Base-by-base conservation (phyloP, 30 jellyfish, hydroid and myxozoan genomes). In the Calvadosia cruxmelitensis region DNA sequence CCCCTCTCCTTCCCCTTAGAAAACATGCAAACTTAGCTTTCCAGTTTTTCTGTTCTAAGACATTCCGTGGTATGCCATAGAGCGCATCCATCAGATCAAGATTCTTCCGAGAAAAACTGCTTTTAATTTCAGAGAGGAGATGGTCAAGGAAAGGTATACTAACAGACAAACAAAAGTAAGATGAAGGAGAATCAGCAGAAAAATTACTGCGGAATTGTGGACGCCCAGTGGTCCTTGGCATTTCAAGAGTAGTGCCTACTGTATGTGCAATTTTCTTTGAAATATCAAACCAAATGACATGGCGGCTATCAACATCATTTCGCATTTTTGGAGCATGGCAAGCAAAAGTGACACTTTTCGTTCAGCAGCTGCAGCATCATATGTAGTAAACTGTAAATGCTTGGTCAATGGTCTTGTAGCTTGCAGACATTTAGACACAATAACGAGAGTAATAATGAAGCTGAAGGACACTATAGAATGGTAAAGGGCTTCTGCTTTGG, bases 321-420 rank as follows among this genome's bases (percentile, higher is more conserved):
- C 83, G 33, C 61, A 48, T 15, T 63, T 53, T 61, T 57, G 62
- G 27, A 69, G 34, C 64, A 50, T 63, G 30, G 78, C 32, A 49
- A 24, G 42, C 32, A 78, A 61, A 16, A 70, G 1, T 12, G 78
- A 27, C 2, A 69, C 69, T 32, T 2, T 70, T 35, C 63, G 52
- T 1, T 7, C 29, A 0, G 64, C 63, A 0, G 65, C 77, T 24
- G 30, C 3, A 3, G 33, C 20, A n/a, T 67, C 77, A 5, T 20
- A 20, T 0, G 70, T 29, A 0, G 76, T 3, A 2, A 70, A 25
- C 69, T 79, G 93, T 0, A 70, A 67, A 26, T 79, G 74, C 50
- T 70, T 79, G 13, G 77, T 67, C 72, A 67, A 27, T 7, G 71
- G 77, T 42, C 72, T 30, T 3, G 73, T 67, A 25, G 34, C 27